Base-by-base conservation (phyloP, 1,140 invertebrate genomes). In the Drosophila miranda region DNA sequence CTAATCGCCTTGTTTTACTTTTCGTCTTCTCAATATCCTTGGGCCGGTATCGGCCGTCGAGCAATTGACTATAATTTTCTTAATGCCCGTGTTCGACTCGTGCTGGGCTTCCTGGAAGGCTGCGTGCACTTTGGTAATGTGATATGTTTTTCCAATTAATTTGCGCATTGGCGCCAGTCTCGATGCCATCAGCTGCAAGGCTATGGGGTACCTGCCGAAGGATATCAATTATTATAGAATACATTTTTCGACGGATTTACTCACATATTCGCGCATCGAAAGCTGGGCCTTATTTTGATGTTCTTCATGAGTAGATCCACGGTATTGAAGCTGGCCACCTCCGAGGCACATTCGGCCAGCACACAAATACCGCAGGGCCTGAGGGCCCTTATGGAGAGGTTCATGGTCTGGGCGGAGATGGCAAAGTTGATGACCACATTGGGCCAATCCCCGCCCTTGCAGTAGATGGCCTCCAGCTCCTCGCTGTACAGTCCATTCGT, bases 251-350 rank as follows among this genome's bases (percentile, higher is more conserved):
- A 1, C 23, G 6, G 6, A 2, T 26, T 0, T 2, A 72, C 71
- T 51, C 28, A 89, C 88, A 90, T 90, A 43, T 90, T 90, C 2
- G 80, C 72, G 13, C 75, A 86, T 6, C 88, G 74, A 59, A 86
- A 90, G 14, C 88, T 90, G 7, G 88, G 82, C 23, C 82, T 53
- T 3, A 90, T 41, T 7, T 75, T 69, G 21, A 90, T 89, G 44
- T 90, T 88, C 42, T 90, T 90, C 89, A 90, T 89, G 0, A 90
- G 70, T 5, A 90, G 53, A 23, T 90, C 83, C 1, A 90, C 60
- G 0, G 80, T 80, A 70, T 90, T 90, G 8, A 90, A 86, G 48
- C 75, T 84, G 19, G 78, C 80, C 53, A 78, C 77, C 51, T 90
- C 88, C 0, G 63, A 59, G 13, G 82, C 83, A 34, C 88, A 90